A percentile compares a stretch with the other conserved stretches of the same genome.
These are phyloP conservation scores for Heliconius hortense DNA, from an alignment of 2,888 invertebrate genomes.

Conservation along the genomic window DNA sequence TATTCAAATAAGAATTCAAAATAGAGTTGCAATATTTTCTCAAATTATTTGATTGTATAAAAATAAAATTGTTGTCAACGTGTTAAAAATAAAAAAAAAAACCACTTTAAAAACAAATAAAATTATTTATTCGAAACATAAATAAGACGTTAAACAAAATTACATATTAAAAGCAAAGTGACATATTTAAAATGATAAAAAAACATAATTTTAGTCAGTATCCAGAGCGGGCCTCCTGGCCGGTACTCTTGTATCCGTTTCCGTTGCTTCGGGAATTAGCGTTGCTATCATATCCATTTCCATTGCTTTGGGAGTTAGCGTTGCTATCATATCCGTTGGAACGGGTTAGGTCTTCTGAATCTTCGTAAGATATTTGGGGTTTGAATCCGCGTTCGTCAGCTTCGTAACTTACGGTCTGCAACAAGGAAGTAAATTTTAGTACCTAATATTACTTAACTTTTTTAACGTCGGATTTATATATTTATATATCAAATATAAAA, in stretches of 20 bases:
- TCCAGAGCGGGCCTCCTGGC: slow-evolving; percentile 45
- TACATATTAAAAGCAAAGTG: slow-evolving; percentile 9
- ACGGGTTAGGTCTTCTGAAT: slow-evolving; percentile 63
- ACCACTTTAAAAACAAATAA: slow-evolving; percentile 1
- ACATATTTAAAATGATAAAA: slow-evolving; percentile 21
- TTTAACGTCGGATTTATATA: neutral
- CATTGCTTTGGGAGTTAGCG: slow-evolving; percentile 54
- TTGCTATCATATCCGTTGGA: slow-evolving; percentile 65
- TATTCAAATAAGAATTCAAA: too few relatives aligned
- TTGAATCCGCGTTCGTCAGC: slow-evolving; percentile 86
- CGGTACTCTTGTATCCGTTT: slow-evolving; percentile 46
- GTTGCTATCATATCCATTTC: slow-evolving; percentile 45
- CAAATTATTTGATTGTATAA: neutral
- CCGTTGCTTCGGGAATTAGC: slow-evolving; percentile 28
- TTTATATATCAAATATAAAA: neutral
- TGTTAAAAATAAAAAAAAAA: neutral
- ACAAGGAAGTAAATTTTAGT: slow-evolving; percentile 23
- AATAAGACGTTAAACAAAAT: neutral
- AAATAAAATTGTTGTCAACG: neutral
- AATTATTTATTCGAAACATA: slow-evolving; percentile 10
- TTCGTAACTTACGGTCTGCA: slow-evolving; percentile 85
- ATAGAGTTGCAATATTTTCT: too few relatives aligned
- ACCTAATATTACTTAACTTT: neutral
- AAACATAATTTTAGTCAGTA: slow-evolving; percentile 43
- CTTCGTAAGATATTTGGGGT: slow-evolving; percentile 85